Evolutionary conservation across 2,888 invertebrate species (phyloP).

Genomic region (Apantesis nais): DNA sequence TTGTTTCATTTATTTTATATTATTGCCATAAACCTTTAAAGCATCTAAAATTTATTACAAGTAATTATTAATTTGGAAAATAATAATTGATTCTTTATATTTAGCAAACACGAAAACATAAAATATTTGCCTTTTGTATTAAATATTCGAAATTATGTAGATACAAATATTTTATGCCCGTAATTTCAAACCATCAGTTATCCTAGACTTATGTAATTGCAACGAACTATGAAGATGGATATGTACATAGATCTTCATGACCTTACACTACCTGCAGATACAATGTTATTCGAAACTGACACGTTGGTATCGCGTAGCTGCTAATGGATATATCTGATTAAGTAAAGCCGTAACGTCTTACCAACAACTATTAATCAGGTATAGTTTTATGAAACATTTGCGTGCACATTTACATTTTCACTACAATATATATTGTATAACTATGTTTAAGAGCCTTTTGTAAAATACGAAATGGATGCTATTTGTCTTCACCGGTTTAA

Average conservation of each 20-base stretch:
- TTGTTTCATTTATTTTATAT: no score
- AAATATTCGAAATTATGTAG: not conserved
- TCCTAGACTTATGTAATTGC: not conserved
- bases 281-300: conserved; percentile 2
- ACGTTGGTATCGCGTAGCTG: conserved; percentile 9
- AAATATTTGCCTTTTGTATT: not conserved
- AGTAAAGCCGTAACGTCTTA: not conserved
- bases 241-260: conserved; percentile 4
- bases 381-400: not conserved
- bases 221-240: not conserved
- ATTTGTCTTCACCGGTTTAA: no score
- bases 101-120: no score
- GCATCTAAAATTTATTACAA: not conserved
- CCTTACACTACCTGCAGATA: not conserved
- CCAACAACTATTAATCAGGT: not conserved
- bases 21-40: no score
- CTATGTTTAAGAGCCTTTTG: no score
- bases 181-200: not conserved
- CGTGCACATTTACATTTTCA: no score
- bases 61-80: not conserved
- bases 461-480: no score
- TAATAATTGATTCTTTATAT: not conserved
- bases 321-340: conserved; percentile 14
- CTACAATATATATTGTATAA: no score
- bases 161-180: no score